Base-by-base conservation (phyloP, 2,113 vertebrate genomes). In the Falco punctatus region DNA sequence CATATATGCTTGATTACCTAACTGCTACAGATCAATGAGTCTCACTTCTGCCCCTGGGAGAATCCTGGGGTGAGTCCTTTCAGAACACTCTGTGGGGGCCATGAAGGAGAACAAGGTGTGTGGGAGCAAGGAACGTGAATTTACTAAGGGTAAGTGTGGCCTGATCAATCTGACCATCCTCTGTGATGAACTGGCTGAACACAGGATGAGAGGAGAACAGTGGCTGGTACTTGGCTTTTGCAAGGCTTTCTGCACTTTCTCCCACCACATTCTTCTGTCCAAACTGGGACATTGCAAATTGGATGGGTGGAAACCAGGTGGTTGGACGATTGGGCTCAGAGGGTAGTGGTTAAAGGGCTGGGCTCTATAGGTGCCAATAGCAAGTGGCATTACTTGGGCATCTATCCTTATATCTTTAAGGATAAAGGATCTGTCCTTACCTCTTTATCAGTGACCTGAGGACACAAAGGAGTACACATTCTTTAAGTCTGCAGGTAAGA, bases 401-500 rank as follows among this genome's bases (percentile, higher is more conserved):
- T 46, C 17, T 44, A 26, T 30, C 13, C 44, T 71, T 58, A 9
- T 5, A 52, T 54, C 57, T 72, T 54, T 59, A 69, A 64, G 42
- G 30, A 27, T 17, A 42, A 85, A 42, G 30, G 4, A 30, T 54
- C 42, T 59, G 8, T n/a, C 22, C 30, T 93, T 67, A 18, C 18
- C 21, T 44, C 9, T 71, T 71, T 51, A 42, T 44, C 42, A 32
- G 19, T 38, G 35, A 58, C 13, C 40, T 59, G n/a, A 49, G 11
- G 15, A 59, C 30, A 57, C 30, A 67, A 54, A 51, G 15, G 33
- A 78, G 5, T 42, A 27, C 22, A 32, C 0, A 0, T 62, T 78
- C 64, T n/a, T 78, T 13, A 74, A 33, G 16, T 55, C 42, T 67
- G 19, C 14, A 38, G 51, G 23, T 46, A 48, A 93, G 30, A 79